phyloP scores from a whole-genome alignment of 1,140 invertebrate genomes.

The Drosophila tani region DNA sequence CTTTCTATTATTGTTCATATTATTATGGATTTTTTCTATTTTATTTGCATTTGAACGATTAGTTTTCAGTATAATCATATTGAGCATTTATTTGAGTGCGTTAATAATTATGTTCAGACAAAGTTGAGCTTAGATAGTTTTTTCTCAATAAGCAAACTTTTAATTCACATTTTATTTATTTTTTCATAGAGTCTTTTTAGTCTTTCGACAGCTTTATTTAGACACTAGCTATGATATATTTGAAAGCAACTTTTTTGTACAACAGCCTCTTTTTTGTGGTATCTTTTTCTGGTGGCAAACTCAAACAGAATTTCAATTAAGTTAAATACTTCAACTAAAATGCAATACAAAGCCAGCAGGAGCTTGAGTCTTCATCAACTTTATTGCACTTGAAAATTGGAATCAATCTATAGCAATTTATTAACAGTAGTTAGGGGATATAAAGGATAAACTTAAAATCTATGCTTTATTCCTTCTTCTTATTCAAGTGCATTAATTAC shows the following conservation, averaged over 20 bases:
- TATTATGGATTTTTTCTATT: conserved; percentile 15
- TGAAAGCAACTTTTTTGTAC: conserved; percentile 4
- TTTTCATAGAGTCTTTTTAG: neutral
- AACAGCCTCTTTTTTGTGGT: conserved; percentile 4
- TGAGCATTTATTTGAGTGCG: conserved; percentile 31
- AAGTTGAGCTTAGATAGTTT: conserved; percentile 14
- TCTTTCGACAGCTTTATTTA: conserved; percentile 27
- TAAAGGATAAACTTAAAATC: neutral
- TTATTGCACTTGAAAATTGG: conserved; percentile 48
- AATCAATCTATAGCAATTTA: conserved; percentile 53
- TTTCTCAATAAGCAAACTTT: conserved; percentile 22
- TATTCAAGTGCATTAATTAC: neutral
- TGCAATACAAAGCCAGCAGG: conserved; percentile 32
- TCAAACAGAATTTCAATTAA: conserved; percentile 71
- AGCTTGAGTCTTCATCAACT: conserved; percentile 23
- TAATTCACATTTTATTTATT: conserved; percentile 17
- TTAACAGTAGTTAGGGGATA: conserved; percentile 31
- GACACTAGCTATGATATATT: conserved; percentile 5
- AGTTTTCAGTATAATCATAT: conserved; percentile 28
- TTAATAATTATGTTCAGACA: conserved; percentile 22
- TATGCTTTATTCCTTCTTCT: neutral
- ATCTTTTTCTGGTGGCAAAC: conserved; percentile 11
- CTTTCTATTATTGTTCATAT: conserved; percentile 7
- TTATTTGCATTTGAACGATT: conserved; percentile 48
- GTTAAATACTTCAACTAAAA: conserved; percentile 62